Conservation (phyloP, 2,113 vertebrate species). For the Climacteris rufus region DNA sequence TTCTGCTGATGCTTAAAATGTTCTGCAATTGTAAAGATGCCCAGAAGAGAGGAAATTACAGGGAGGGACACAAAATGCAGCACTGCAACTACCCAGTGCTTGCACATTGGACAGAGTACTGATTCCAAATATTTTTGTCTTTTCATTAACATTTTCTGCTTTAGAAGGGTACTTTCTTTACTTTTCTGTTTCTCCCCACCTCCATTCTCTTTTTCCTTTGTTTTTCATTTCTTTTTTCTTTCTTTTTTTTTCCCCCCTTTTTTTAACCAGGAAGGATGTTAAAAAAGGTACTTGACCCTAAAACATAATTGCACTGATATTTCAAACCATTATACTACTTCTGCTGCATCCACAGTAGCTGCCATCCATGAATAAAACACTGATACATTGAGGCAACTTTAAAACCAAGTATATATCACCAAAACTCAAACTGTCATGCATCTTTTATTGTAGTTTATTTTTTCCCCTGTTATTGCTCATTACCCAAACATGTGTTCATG, state of each 20-base stretch:
- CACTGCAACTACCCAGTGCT: neutral
- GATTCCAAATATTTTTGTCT: neutral
- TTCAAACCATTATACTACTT: neutral
- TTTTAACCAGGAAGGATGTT: neutral
- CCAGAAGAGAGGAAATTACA: neutral
- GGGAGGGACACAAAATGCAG: neutral
- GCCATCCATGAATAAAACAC: neutral
- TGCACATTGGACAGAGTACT: neutral
- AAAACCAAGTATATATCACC: slow-evolving; percentile 5
- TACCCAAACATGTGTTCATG: neutral
- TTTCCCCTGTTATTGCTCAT: neutral
- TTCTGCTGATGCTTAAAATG: neutral
- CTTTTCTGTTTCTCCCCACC: neutral
- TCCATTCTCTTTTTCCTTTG: neutral
- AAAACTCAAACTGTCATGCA: neutral
- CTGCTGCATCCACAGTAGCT: neutral
- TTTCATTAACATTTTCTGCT: neutral
- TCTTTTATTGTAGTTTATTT: slow-evolving; percentile 15
- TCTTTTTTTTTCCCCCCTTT: neutral
- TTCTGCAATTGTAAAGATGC: neutral
- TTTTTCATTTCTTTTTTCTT: neutral
- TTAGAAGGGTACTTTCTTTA: neutral
- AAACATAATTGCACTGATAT: neutral
- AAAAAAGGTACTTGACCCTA: slow-evolving; percentile 10
- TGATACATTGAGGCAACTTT: neutral